phyloP scores from a whole-genome alignment of 2,797 vertebrate genomes.

The Gambelia wislizenii region DNA sequence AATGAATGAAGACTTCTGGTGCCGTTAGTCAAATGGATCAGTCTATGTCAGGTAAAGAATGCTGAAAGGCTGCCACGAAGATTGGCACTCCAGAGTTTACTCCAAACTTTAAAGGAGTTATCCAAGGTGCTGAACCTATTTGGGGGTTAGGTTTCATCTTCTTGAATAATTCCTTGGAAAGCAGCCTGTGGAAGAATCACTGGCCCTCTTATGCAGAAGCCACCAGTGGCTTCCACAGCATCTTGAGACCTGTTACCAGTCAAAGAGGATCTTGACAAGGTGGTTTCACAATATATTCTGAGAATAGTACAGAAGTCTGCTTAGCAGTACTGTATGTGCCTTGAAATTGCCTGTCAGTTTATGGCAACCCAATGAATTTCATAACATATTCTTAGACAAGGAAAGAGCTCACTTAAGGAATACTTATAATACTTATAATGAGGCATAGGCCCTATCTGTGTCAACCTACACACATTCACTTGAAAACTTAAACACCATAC shows the following conservation, averaged over 20 bases:
- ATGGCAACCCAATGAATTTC: too few relatives aligned
- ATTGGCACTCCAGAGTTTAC: neutral
- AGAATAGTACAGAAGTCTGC: neutral
- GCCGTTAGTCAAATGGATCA: neutral
- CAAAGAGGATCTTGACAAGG: neutral
- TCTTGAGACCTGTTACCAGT: neutral
- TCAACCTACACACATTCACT: neutral
- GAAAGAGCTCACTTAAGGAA: too few relatives aligned
- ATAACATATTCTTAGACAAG: too few relatives aligned
- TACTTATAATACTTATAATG: too few relatives aligned
- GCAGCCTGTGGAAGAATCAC: neutral
- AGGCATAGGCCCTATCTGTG: neutral
- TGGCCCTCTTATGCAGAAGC: neutral
- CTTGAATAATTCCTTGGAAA: too few relatives aligned
- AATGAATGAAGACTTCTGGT: constrained; percentile 13
- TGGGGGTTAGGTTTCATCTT: too few relatives aligned
- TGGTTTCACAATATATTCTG: neutral
- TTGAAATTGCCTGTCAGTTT: too few relatives aligned
- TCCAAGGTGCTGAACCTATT: too few relatives aligned
- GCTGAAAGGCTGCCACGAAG: neutral
- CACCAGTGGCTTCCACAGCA: neutral
- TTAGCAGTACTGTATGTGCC: neutral
- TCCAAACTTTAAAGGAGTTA: too few relatives aligned
- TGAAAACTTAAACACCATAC: neutral
- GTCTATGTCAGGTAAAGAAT: neutral